A percentile compares a stretch with the other conserved stretches of the same genome.
Conservation (phyloP, 2,797 vertebrate genomes). For the Hybognathus amarus region DNA sequence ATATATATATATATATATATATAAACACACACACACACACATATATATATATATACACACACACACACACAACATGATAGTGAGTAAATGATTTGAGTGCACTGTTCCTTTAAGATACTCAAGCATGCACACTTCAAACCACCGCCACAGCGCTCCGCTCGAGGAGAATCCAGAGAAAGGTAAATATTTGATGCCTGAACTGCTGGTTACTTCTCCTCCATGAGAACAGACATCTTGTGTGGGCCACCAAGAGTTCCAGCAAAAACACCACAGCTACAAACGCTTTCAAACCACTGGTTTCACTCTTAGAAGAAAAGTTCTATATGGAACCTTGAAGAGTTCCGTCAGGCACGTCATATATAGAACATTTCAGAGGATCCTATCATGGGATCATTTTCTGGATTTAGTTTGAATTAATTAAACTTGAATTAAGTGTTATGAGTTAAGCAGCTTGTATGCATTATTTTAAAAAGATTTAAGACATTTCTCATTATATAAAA, state of each 20-base stretch:
- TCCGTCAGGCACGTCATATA: background rate
- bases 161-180: constrained; percentile 32
- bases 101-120: constrained; percentile 7
- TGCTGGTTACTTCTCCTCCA: constrained; percentile 34
- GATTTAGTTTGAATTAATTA: background rate
- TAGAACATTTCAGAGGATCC: background rate
- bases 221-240: constrained; percentile 34
- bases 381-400: background rate
- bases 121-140: background rate
- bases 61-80: background rate
- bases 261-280: constrained; percentile 11
- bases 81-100: background rate
- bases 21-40: too few species aligned
- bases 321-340: background rate
- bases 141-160: background rate
- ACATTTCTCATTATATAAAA: background rate
- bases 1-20: too few species aligned
- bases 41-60: background rate
- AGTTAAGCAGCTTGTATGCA: background rate
- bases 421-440: background rate
- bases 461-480: background rate
- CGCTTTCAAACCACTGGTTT: background rate
- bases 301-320: background rate
- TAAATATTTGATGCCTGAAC: constrained; percentile 45
- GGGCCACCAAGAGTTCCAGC: constrained; percentile 5